Evolutionary conservation across 2,888 invertebrate species (phyloP).

Genomic region (Nasonovia ribisnigri): DNA sequence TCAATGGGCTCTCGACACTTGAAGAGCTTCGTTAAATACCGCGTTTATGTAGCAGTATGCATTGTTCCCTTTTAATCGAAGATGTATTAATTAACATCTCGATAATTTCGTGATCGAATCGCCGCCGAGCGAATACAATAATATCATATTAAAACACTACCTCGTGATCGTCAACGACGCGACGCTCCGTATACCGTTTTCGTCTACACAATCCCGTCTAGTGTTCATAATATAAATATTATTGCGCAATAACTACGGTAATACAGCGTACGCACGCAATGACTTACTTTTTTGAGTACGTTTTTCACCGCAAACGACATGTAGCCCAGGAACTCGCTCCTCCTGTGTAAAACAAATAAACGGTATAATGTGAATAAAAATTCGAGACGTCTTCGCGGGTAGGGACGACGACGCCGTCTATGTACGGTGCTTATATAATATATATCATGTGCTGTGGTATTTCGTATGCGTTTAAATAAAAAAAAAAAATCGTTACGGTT

Average conservation of each 20-base stretch:
- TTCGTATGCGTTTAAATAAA: neutral
- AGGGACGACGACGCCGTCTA: neutral
- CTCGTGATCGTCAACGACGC: neutral
- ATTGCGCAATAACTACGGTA: neutral
- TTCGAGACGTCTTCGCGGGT: neutral
- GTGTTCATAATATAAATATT: neutral
- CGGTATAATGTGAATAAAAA: neutral
- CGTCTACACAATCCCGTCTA: neutral
- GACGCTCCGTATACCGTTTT: neutral
- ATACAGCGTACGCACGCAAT: neutral
- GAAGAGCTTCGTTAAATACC: conserved; percentile 26
- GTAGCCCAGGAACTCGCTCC: conserved; percentile 94
- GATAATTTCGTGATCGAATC: neutral
- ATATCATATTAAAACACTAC: neutral
- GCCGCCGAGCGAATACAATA: neutral
- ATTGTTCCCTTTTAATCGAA: neutral
- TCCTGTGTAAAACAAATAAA: conserved; percentile 76
- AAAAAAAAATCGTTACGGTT: neutral
- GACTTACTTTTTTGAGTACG: conserved; percentile 80
- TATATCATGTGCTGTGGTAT: neutral
- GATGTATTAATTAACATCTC: neutral
- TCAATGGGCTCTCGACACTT: conserved; percentile 59
- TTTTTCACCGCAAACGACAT: conserved; percentile 90
- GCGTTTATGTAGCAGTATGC: neutral
- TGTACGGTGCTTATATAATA: neutral